Evolutionary conservation across 2,888 invertebrate genomes (phyloP).

Genomic region (Osmoderma eremita): DNA sequence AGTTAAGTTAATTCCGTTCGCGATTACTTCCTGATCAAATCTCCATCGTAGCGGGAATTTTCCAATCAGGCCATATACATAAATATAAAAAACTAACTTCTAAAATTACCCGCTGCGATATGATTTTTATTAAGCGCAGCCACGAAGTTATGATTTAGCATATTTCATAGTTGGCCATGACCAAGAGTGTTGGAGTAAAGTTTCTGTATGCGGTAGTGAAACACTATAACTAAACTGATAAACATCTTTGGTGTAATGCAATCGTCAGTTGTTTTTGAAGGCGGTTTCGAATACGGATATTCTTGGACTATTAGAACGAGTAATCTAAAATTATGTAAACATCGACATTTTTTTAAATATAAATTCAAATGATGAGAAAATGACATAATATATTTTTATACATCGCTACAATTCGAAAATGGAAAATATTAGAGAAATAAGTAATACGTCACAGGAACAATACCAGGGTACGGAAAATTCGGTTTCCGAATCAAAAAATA

Average conservation of each 20-base stretch:
- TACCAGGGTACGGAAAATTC: too few relatives aligned
- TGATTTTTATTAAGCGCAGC: slow-evolving; percentile 9
- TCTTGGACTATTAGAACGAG: too few relatives aligned
- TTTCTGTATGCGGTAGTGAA: slow-evolving; percentile 29
- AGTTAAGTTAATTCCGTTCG: slow-evolving; percentile 2
- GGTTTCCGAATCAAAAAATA: too few relatives aligned
- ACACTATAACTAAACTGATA: slow-evolving; percentile 11
- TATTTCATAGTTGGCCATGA: slow-evolving; percentile 37
- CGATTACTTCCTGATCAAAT: slow-evolving; percentile 9
- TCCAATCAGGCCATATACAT: neutral
- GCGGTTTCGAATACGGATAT: too few relatives aligned
- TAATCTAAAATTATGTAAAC: too few relatives aligned
- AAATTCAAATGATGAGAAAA: too few relatives aligned
- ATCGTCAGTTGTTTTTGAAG: slow-evolving; percentile 18
- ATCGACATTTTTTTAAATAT: too few relatives aligned
- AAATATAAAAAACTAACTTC: slow-evolving; percentile 3
- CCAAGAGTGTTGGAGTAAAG: slow-evolving; percentile 37
- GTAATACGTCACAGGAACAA: too few relatives aligned
- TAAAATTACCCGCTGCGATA: slow-evolving; percentile 17
- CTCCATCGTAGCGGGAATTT: slow-evolving; percentile 7
- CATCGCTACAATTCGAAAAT: too few relatives aligned
- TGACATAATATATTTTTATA: too few relatives aligned
- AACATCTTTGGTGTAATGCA: slow-evolving; percentile 15
- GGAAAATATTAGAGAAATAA: too few relatives aligned
- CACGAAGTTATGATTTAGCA: slow-evolving; percentile 38